Evolutionary conservation across 2,888 invertebrate species (phyloP), one percentile per base, ranked within the genome.

Genomic region (Coenonympha glycerion): DNA sequence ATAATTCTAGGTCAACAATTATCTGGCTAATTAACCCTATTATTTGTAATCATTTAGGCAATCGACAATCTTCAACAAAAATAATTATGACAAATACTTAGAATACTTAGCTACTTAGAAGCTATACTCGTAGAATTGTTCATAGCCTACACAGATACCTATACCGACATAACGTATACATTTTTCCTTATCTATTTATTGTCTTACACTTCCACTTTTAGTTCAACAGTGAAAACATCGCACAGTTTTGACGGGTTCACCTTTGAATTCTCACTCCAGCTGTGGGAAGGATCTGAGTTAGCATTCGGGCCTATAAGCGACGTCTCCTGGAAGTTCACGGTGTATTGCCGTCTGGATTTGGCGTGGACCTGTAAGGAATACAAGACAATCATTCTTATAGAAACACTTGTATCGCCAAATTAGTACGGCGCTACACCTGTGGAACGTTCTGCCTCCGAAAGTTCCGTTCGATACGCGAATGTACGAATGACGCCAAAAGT

Each of bases 261-360:
- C 22, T 40, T 49, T 0, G 39, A 19, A 6, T 63, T 3, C 9
- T 76, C 76, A 26, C 65, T 66, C 71, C 76, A 74, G 33, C 64
- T 69, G 1, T 68, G 71, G n/a, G 11, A 11, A 0, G 79, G 79
- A 15, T 82, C 83, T 0, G 79, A 79, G 26, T 71, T 71, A 1
- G 71, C 70, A 46, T 76, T 79, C 3, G 71, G 75, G 2, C 65
- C 64, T 0, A 63, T 57, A 0, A 70, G 55, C 0, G 75, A 71
- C 1, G 71, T 66, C 42, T 81, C 76, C 11, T 79, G 79, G 37
- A 76, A 76, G 0, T 69, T 71, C 0, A 75, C 73, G 2, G 67
- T 64, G 49, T 67, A 66, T 3, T 66, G 67, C 11, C 56, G 57
- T 37, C 40, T 62, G 59, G 22, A 64, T 57, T 9, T 52, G 50